These are phyloP conservation scores for Antitype chi DNA, from an alignment of 2,888 invertebrate genomes.

Conservation along the genomic window DNA sequence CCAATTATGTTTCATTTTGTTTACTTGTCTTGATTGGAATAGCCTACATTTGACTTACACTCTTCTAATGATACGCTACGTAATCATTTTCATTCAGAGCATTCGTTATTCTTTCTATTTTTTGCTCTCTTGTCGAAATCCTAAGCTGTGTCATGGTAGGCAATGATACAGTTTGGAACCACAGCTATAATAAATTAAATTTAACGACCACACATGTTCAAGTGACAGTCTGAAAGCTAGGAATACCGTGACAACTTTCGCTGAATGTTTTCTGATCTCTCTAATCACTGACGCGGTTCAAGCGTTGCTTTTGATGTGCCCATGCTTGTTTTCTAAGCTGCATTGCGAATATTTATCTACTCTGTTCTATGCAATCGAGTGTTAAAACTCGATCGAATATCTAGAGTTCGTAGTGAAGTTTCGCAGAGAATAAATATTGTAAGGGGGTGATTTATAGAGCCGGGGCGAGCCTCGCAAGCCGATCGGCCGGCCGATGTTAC, in stretches of 20 bases:
- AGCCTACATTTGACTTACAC: conserved; percentile 66
- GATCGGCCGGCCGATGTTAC: conserved; percentile 86
- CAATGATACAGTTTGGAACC: conserved; percentile 24
- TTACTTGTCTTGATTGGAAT: conserved; percentile 67
- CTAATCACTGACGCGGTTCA: conserved; percentile 38
- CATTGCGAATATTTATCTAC: conserved; percentile 54
- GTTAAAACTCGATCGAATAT: conserved; percentile 72
- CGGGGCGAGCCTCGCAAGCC: conserved; percentile 81
- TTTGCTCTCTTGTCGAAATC: conserved; percentile 16
- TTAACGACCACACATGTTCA: conserved; percentile 46
- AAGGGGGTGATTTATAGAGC: conserved; percentile 89
- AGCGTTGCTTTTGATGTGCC: conserved; percentile 26
- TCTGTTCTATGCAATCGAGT: conserved; percentile 59
- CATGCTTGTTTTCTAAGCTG: conserved; percentile 40
- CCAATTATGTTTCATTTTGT: conserved; percentile 67
- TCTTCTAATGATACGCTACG: conserved; percentile 57
- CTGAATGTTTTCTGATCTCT: conserved; percentile 46
- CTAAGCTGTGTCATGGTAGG: conserved; percentile 19
- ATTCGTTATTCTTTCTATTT: conserved; percentile 42
- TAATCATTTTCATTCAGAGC: conserved; percentile 59
- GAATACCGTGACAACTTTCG: conserved; percentile 37
- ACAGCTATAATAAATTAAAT: conserved; percentile 43
- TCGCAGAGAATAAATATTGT: conserved; percentile 89
- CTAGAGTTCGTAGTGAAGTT: conserved; percentile 80
- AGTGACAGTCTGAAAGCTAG: conserved; percentile 40